phyloP scores from a whole-genome alignment of 2,888 invertebrate genomes.

The Nipponacmea schrenckii region DNA sequence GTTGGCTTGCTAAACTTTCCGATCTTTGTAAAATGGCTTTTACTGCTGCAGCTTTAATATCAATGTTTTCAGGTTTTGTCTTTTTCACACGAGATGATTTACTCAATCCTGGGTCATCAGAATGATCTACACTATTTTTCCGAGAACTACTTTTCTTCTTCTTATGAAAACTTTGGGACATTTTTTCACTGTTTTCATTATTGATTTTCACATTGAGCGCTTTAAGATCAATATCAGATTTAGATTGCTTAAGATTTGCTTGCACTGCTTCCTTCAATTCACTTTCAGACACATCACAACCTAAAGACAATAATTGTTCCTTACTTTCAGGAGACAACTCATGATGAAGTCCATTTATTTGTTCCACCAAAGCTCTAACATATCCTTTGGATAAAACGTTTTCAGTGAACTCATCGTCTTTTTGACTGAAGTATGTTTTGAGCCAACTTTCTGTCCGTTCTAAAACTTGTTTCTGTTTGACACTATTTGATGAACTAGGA shows the following conservation, averaged over 20 bases:
- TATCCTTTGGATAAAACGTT: conserved; percentile 49
- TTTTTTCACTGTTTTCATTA: conserved; percentile 1
- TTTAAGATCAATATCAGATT: not conserved
- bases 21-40: not conserved
- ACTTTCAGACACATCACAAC: not conserved
- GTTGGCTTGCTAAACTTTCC: conserved; percentile 6
- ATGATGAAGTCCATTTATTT: conserved; percentile 34
- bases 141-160: not conserved
- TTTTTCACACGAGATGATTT: not conserved
- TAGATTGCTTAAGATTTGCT: not conserved
- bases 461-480: not conserved
- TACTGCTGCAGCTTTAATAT: not conserved
- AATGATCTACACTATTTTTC: not conserved
- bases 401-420: conserved; percentile 41
- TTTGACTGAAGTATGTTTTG: conserved; percentile 29
- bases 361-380: conserved; percentile 50
- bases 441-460: conserved; percentile 23
- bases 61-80: not conserved
- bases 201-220: not conserved
- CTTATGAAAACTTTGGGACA: conserved; percentile 5
- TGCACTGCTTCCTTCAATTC: not conserved
- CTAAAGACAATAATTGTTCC: not conserved
- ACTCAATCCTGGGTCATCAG: not conserved
- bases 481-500: not conserved
- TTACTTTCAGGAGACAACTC: not conserved